A percentile compares a stretch with the other conserved stretches of the same genome.
These are phyloP conservation scores for Acrocephalus kingi DNA, from an alignment of 2,113 vertebrate species.

Conservation along the genomic window DNA sequence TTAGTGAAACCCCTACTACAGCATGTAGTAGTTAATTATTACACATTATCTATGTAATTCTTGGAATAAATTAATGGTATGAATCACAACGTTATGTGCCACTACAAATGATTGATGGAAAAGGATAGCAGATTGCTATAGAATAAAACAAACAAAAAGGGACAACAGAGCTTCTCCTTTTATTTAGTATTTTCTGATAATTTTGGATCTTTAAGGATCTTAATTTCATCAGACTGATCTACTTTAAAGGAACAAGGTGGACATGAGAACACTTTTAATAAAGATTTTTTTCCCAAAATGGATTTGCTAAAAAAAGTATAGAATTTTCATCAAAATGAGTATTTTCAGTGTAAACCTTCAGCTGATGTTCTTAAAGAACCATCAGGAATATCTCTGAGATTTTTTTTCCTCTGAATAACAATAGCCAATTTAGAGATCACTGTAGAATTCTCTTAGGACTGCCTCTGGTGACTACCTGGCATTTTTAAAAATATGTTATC, in stretches of 20 bases:
- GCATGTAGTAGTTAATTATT: constrained; percentile 8
- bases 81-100: neutral
- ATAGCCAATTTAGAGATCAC: neutral
- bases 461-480: neutral
- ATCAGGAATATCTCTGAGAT: neutral
- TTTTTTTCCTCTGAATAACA: neutral
- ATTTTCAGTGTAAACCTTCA: neutral
- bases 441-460: neutral
- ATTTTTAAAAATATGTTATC: neutral
- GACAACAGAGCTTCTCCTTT: neutral
- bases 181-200: neutral
- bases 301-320: neutral
- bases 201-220: neutral
- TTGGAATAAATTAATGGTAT: constrained; percentile 29
- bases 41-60: neutral
- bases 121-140: neutral
- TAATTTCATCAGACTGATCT: neutral
- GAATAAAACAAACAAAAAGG: neutral
- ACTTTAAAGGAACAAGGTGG: neutral
- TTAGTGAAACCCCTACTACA: neutral
- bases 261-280: neutral
- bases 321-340: neutral
- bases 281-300: neutral
- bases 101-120: neutral
- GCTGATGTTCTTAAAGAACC: neutral